Base-by-base conservation (phyloP, 2,797 vertebrate genomes). In the Sebastes glaucus region DNA sequence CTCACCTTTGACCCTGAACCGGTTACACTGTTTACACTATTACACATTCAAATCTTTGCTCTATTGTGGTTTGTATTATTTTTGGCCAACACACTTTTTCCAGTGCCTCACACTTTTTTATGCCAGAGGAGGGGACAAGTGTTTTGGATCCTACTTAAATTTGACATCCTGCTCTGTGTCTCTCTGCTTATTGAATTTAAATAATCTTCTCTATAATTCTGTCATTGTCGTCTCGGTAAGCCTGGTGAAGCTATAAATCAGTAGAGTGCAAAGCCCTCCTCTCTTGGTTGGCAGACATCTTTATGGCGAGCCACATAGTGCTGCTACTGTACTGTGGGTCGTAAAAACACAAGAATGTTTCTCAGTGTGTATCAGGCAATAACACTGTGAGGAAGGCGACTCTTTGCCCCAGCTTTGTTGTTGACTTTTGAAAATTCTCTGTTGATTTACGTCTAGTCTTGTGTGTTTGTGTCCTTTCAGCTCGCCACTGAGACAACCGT, bases 401-500 rank as follows among this genome's bases (percentile, higher is more conserved):
- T 30, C 62, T 62, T 64, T 67, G 83, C 25, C 56, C 22, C 28
- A 35, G 68, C 56, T 86, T 81, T 81, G 69, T 60, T 78, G 81
- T 71, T 78, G 74, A 75, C 83, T 79, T 88, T 80, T 81, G 18
- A 49, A 71, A 74, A 78, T 56, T 61, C 27, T 69, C 25, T 46
- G 23, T 83, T 71, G 59, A 85, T 89, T 82, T 72, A 79, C 72
- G 23, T 75, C 25, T 60, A 4, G 6, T 78, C 53, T 84, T 2
- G 86, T 77, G 18, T 27, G 1, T 62, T 4, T 83, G 38, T 91
- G 46, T 85, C 81, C 14, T 90, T 94, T 65, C 93, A 99, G 98
- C 95, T 97, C 98, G 49, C 96, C 97, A 59, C 87, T 99, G 89
- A 97, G 98, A 95, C 99, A 97, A 88, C 96, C 98, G 55, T 97